Conservation (phyloP, 2,888 invertebrate species). For the Drosophila siamana region DNA sequence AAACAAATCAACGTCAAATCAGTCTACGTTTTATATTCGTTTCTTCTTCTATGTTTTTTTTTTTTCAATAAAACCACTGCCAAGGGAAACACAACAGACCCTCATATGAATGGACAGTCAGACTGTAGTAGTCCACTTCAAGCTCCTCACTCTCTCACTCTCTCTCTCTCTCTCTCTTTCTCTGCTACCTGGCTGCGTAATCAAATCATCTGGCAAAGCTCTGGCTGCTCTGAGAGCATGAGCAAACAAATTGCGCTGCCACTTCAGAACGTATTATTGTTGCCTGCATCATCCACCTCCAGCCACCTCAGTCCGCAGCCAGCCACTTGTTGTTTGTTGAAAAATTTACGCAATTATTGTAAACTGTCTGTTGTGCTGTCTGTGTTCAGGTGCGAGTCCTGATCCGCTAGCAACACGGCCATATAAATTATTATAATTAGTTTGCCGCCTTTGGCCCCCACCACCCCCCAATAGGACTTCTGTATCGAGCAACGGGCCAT, state of each 20-base stretch:
- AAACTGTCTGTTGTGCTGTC: slow-evolving; percentile 21
- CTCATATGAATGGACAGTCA: slow-evolving; percentile 32
- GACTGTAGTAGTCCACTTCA: slow-evolving; percentile 7
- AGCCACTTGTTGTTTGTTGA: slow-evolving; percentile 61
- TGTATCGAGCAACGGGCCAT: slow-evolving; percentile 43
- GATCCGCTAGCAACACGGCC: slow-evolving; percentile 19
- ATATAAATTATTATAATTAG: slow-evolving; percentile 70
- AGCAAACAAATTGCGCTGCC: slow-evolving; percentile 44
- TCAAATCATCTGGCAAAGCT: slow-evolving; percentile 61
- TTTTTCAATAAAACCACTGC: slow-evolving; percentile 22
- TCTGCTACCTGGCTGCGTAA: slow-evolving; percentile 46
- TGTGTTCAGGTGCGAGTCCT: slow-evolving; percentile 40
- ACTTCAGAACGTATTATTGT: slow-evolving; percentile 35
- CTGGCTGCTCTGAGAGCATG: slow-evolving; percentile 15
- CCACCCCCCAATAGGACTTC: slow-evolving; percentile 9
- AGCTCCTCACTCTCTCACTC: slow-evolving; percentile 11
- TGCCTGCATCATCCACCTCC: not conserved
- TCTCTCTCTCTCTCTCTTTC: not conserved
- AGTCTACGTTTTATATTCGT: slow-evolving; percentile 18
- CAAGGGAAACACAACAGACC: slow-evolving; percentile 29
- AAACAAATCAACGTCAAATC: slow-evolving; percentile 59
- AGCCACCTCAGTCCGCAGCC: not conserved
- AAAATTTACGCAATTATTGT: slow-evolving; percentile 67
- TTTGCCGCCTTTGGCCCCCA: slow-evolving; percentile 41
- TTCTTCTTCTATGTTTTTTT: not conserved